Conservation (phyloP, 2,888 invertebrate genomes). For the Marasmarcha lunaedactyla region DNA sequence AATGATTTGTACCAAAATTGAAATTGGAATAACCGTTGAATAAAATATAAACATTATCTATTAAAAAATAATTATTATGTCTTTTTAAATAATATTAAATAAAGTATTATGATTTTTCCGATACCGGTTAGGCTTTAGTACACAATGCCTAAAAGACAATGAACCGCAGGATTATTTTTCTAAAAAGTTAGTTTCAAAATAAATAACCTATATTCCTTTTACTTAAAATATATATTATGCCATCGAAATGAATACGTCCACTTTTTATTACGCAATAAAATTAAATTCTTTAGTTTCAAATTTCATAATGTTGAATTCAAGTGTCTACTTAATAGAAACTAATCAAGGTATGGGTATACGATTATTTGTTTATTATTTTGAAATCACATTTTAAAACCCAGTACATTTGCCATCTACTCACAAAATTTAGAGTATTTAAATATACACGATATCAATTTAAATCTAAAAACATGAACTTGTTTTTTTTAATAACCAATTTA, state of each 20-base stretch:
- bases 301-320: neutral
- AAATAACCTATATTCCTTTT: neutral
- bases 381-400: constrained; percentile 50
- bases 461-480: constrained; percentile 57
- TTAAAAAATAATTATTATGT: neutral
- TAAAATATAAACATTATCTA: neutral
- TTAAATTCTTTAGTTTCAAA: too few relatives aligned
- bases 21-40: neutral
- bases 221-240: too few relatives aligned
- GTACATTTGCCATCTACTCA: constrained; percentile 47
- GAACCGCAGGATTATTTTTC: constrained; percentile 27
- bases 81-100: neutral
- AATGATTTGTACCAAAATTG: constrained; percentile 9
- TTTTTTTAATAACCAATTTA: constrained; percentile 47
- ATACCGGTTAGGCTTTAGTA: too few relatives aligned
- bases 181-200: constrained; percentile 16
- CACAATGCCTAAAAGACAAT: too few relatives aligned
- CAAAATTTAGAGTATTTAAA: constrained; percentile 51
- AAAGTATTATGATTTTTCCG: neutral
- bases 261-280: too few relatives aligned
- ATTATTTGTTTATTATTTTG: constrained; percentile 16
- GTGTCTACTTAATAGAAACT: constrained; percentile 24
- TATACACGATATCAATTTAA: constrained; percentile 48
- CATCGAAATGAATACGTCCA: too few relatives aligned
- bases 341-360: constrained; percentile 23